phyloP scores from a whole-genome alignment of 2,797 vertebrate species.

The Falco peregrinus region DNA sequence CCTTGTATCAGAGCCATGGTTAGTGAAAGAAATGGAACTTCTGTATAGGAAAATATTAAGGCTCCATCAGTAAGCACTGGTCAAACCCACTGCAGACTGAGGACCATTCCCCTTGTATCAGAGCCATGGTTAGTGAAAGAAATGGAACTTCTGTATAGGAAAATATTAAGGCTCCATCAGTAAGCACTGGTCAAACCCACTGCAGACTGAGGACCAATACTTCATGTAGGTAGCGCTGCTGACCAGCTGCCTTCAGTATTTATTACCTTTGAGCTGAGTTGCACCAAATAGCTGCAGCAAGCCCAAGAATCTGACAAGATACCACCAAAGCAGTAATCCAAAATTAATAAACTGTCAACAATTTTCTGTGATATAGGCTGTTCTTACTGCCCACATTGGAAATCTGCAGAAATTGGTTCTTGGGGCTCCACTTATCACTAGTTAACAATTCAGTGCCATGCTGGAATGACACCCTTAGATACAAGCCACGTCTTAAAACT shows the following conservation, averaged over 20 bases:
- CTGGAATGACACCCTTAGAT: neutral
- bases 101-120: neutral
- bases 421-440: neutral
- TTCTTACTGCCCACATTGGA: neutral
- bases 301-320: neutral
- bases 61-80: neutral
- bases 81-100: neutral
- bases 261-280: neutral
- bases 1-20: neutral
- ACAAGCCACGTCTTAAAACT: neutral
- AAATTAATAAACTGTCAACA: neutral
- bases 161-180: neutral
- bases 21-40: neutral
- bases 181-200: neutral
- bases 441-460: neutral
- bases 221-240: neutral
- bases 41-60: neutral
- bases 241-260: neutral
- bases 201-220: neutral
- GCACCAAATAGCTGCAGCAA: neutral
- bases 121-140: neutral
- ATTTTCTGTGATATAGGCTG: neutral
- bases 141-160: neutral
- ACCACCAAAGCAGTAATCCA: neutral
- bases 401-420: neutral